Evolutionary conservation across 2,888 invertebrate species (phyloP).

Genomic region (Machimus atricapillus): DNA sequence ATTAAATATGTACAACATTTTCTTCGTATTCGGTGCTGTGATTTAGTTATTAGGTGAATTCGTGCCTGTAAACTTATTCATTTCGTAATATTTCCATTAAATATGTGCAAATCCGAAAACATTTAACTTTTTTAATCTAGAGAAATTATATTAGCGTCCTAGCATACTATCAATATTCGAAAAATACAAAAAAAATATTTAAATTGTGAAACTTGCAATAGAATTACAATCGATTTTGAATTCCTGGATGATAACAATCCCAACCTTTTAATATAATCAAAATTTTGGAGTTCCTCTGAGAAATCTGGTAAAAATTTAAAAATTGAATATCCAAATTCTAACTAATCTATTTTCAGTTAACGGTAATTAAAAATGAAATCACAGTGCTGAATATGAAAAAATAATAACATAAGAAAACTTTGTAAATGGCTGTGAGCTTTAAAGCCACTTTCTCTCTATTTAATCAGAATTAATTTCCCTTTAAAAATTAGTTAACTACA

Average conservation of each 20-base stretch:
- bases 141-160: not conserved
- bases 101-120: not conserved
- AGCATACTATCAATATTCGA: not conserved
- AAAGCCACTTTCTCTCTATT: constrained; percentile 7
- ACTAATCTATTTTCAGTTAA: not conserved
- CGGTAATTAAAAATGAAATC: not conserved
- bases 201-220: no score
- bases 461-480: constrained; percentile 8
- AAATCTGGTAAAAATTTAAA: no score
- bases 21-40: not conserved
- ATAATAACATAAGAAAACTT: not conserved
- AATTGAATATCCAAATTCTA: not conserved
- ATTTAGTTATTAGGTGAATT: not conserved
- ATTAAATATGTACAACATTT: not conserved
- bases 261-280: no score
- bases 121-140: not conserved
- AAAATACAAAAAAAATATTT: no score
- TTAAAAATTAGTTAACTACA: not conserved
- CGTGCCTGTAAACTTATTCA: not conserved
- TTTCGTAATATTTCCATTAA: not conserved
- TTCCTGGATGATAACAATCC: no score
- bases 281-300: no score
- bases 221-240: no score
- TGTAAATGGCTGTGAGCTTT: constrained; percentile 34
- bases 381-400: not conserved